Evolutionary conservation across 2,797 vertebrate genomes (phyloP), one percentile per base, ranked within the genome.

Genomic region (Lycodopsis pacificus): DNA sequence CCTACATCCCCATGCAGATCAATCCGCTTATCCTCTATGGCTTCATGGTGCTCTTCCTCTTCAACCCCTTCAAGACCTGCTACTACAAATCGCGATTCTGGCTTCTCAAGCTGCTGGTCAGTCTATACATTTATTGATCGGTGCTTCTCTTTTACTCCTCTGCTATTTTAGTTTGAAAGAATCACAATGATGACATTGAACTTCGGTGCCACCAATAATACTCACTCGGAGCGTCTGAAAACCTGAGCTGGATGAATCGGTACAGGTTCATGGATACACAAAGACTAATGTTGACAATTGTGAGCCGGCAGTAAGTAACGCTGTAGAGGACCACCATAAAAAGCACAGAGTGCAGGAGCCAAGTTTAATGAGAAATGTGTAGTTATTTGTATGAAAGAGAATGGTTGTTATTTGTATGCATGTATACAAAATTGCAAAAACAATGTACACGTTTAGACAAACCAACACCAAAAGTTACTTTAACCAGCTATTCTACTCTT

Each of bases 81-180:
- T 99, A 99, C 92, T 99, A 99, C 94, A 99, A 99, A 91, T 99
- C 98, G 14, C 96, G 98, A 9, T 99, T 99, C 95, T 99, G 98
- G 98, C 97, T 99, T 77, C 97, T 99, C 81, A 99, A 98, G 93
- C 91, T 99, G 70, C 93, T 99, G 97, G 98, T 99, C 92, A 96
- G 97, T 91, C 49, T 14, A 11, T 27, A 36, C 14, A 22, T 57
- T 22, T 17, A 42, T 63, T 69, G 4, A 67, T 8, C 22, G 30
- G 13, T 61, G 12, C 7, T 4, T 65, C 30, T 48, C 1, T 57
- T 42, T 57, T 14, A 61, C 5, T 27, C 63, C 22, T 27, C 10
- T 38, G 20, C 9, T 6, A 32, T 54, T 66, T n/a, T 48, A 19
- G 51, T 66, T 77, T 34, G 53, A 64, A 64, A 68, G 63, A 73